Conservation (phyloP, 2,113 vertebrate species). For the Aplodontia rufa region DNA sequence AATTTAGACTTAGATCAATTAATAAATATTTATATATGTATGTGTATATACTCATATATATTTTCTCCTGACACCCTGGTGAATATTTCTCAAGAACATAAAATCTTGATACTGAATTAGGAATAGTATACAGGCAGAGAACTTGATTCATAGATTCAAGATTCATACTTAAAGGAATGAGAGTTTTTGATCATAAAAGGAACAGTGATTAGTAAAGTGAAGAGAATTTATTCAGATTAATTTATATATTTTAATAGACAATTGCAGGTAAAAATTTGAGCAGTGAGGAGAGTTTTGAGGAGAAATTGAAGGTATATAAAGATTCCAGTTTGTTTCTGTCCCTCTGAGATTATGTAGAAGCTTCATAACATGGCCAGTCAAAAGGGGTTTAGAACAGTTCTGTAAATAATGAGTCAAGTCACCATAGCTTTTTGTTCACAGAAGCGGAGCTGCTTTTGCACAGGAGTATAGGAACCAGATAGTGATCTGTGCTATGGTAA, state of each 20-base stretch:
- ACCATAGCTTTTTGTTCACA: slow-evolving; percentile 77
- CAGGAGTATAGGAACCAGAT: slow-evolving; percentile 70
- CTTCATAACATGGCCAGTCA: not conserved
- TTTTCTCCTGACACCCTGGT: not conserved
- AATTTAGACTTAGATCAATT: slow-evolving; percentile 11
- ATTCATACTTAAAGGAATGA: slow-evolving; percentile 4
- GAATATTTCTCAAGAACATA: not conserved
- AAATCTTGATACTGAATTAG: not conserved
- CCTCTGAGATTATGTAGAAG: not conserved
- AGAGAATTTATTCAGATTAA: not conserved
- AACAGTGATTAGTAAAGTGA: slow-evolving; percentile 28
- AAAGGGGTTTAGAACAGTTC: slow-evolving; percentile 35
- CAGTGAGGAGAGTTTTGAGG: not conserved
- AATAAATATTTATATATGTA: no score
- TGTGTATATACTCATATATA: no score
- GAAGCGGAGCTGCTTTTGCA: slow-evolving; percentile 73
- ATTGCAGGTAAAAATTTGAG: slow-evolving; percentile 19
- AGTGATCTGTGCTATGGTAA: slow-evolving; percentile 74
- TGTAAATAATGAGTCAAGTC: slow-evolving; percentile 72
- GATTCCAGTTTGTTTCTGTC: not conserved
- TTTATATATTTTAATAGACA: slow-evolving; percentile 27
- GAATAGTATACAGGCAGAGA: not conserved
- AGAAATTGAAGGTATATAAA: slow-evolving; percentile 11
- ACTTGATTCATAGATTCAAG: not conserved
- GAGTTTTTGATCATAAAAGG: slow-evolving; percentile 40